Evolutionary conservation across 2,888 invertebrate genomes (phyloP).

Genomic region (Strigamia maritima): DNA sequence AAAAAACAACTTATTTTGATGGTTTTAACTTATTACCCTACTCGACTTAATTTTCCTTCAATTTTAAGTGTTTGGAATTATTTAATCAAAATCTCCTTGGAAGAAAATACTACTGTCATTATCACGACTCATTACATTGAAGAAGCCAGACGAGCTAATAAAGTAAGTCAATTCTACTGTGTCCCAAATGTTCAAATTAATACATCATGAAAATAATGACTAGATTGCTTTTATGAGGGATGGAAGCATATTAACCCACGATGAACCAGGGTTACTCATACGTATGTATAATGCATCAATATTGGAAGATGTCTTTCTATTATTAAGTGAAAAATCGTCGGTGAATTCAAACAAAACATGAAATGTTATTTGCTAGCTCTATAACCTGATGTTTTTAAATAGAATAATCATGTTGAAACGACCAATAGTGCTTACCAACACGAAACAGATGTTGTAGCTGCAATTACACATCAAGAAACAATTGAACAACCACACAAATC

Average conservation of each 20-base stretch:
- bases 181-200: too few species aligned
- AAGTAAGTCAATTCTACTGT: background rate
- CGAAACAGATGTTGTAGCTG: too few species aligned
- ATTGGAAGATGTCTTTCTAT: conserved; percentile 50
- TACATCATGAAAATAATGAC: background rate
- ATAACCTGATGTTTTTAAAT: too few species aligned
- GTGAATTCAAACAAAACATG: background rate
- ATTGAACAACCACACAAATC: background rate
- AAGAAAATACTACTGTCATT: background rate
- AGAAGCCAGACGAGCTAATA: conserved; percentile 15
- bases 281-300: conserved; percentile 46
- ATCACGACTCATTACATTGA: conserved; percentile 4
- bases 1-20: too few species aligned
- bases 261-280: conserved; percentile 75
- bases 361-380: too few species aligned
- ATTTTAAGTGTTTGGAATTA: background rate
- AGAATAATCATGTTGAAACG: too few species aligned
- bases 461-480: too few species aligned
- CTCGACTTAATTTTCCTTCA: background rate
- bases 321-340: conserved; percentile 46
- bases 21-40: too few species aligned
- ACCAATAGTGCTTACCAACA: too few species aligned
- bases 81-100: background rate
- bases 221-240: conserved; percentile 93
- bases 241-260: conserved; percentile 84